Conservation (phyloP, 1,140 invertebrate genomes). For the Pteromalus puparum region DNA sequence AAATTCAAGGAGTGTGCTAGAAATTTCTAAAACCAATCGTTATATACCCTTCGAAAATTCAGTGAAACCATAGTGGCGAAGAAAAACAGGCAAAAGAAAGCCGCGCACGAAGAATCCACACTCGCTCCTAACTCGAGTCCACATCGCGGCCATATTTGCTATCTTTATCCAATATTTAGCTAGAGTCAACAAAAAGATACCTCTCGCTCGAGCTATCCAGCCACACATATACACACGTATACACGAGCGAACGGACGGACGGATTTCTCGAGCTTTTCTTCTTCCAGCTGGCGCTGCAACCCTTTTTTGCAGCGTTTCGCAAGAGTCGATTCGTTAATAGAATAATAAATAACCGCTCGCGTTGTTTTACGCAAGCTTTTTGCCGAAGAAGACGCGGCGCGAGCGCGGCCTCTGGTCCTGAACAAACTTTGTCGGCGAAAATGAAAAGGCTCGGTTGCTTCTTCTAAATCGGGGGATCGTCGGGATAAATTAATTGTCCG, state of each 20-base stretch:
- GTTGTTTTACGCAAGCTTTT: conserved; percentile 56
- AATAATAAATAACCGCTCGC: conserved; percentile 68
- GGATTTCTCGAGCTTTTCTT: conserved; percentile 48
- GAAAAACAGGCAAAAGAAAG: conserved; percentile 1
- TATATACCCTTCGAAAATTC: not conserved
- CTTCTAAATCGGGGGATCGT: conserved; percentile 8
- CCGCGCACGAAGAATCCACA: not conserved
- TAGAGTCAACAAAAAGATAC: conserved; percentile 68
- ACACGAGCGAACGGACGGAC: conserved; percentile 13
- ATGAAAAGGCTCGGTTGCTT: conserved; percentile 53
- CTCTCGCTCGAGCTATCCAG: conserved; percentile 59
- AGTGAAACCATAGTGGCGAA: not conserved
- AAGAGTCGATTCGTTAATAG: conserved; percentile 66
- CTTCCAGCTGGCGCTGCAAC: conserved; percentile 51
- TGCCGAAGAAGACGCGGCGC: conserved; percentile 39
- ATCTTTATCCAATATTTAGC: conserved; percentile 71
- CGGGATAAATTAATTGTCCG: conserved; percentile 31
- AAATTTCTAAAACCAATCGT: too few species aligned
- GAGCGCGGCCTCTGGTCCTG: conserved; percentile 54
- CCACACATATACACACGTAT: conserved; percentile 18
- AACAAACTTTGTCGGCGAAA: conserved; percentile 61
- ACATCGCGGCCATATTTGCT: conserved; percentile 65
- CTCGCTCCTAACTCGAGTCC: not conserved
- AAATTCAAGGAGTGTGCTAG: not conserved
- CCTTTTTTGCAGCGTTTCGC: conserved; percentile 23